Percentiles rank a stretch among this genome's conserved stretches.
These are phyloP conservation scores for Resseliella maxima DNA, from an alignment of 2,888 invertebrate genomes.

Conservation along the genomic window DNA sequence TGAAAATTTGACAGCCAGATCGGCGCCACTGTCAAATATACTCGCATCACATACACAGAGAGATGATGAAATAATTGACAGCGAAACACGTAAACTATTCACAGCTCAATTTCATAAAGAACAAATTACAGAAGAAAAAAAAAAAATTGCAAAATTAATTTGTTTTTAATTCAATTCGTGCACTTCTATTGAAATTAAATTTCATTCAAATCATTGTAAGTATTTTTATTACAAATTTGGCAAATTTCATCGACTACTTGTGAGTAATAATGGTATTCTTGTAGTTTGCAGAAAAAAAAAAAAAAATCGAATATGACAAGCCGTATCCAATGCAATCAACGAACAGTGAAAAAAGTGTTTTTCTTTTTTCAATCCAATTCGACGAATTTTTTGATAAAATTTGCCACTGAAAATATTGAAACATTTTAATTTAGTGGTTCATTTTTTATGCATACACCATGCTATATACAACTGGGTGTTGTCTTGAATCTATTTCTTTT, in stretches of 20 bases:
- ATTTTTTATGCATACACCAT: neutral
- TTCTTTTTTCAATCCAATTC: neutral
- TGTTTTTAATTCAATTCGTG: neutral
- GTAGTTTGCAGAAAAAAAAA: neutral
- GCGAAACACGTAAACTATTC: slow-evolving; percentile 54
- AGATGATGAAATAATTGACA: slow-evolving; percentile 35
- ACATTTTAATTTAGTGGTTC: neutral
- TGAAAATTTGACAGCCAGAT: neutral
- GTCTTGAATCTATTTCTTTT: neutral
- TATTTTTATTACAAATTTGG: neutral
- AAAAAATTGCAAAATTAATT: neutral
- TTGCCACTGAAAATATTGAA: neutral
- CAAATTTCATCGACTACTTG: neutral
- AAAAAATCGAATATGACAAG: neutral
- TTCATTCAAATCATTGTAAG: slow-evolving; percentile 41
- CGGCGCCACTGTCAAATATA: neutral
- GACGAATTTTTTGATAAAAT: neutral
- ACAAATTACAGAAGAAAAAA: neutral
- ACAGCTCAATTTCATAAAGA: neutral
- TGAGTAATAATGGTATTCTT: neutral
- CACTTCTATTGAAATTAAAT: slow-evolving; percentile 1
- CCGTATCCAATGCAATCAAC: neutral
- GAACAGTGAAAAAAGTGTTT: neutral
- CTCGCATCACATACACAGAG: neutral
- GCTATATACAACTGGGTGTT: neutral